These are phyloP conservation scores for Chanos chanos DNA, from an alignment of 2,797 vertebrate species.

Conservation along the genomic window DNA sequence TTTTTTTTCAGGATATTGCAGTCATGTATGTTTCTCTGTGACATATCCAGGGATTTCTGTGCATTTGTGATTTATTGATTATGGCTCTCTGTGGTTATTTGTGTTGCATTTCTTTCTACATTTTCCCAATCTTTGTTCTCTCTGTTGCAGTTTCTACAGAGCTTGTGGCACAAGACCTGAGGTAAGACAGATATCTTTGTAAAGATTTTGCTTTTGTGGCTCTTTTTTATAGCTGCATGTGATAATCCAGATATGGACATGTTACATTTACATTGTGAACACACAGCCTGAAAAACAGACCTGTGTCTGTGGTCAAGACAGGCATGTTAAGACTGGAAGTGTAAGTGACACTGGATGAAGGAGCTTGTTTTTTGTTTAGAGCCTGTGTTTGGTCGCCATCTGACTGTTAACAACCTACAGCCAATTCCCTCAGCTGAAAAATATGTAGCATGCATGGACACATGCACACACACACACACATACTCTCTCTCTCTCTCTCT, in stretches of 20 bases:
- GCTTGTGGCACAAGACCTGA: slow-evolving; percentile 87
- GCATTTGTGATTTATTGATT: slow-evolving; percentile 73
- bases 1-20: slow-evolving; percentile 48
- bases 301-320: no score
- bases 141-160: slow-evolving; percentile 78
- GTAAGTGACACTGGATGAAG: no score
- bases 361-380: no score
- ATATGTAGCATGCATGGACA: background rate
- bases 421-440: no score
- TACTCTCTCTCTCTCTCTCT: background rate
- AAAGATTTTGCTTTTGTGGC: slow-evolving; percentile 48
- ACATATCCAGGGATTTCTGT: slow-evolving; percentile 54
- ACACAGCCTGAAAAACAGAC: no score
- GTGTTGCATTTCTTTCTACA: slow-evolving; percentile 53
- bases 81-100: slow-evolving; percentile 55
- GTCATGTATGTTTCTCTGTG: slow-evolving; percentile 53
- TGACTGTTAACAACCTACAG: no score
- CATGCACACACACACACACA: background rate
- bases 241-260: background rate
- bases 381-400: no score
- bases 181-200: slow-evolving; percentile 65
- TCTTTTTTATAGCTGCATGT: slow-evolving; percentile 34
- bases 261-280: slow-evolving; percentile 10
- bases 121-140: slow-evolving; percentile 44
- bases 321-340: no score